These are phyloP conservation scores for Aplidium turbinatum DNA, from an alignment of 23 tunicate genomes.

Conservation along the genomic window DNA sequence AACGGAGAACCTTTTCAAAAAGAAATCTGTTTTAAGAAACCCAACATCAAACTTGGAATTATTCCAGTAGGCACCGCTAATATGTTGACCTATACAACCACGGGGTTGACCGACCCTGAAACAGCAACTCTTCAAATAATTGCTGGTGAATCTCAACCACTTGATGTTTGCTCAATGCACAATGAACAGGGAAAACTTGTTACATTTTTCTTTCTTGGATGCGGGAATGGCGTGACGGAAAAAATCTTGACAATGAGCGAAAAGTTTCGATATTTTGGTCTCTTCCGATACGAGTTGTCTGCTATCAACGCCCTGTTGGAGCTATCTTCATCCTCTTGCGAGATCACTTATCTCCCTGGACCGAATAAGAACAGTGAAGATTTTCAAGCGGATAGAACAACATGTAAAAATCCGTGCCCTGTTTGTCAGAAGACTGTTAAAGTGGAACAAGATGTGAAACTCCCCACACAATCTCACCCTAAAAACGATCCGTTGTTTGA, in stretches of 20 bases:
- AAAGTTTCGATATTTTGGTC: constrained; percentile 64
- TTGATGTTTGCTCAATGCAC: constrained; percentile 71
- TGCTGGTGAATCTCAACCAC: constrained; percentile 73
- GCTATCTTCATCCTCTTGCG: constrained; percentile 40
- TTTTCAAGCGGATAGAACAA: too few relatives aligned
- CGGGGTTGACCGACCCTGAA: constrained; percentile 73
- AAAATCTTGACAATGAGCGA: constrained; percentile 72
- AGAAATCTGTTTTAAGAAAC: not conserved
- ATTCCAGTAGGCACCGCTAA: constrained; percentile 94
- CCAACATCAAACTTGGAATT: constrained; percentile 50
- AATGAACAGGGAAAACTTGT: constrained; percentile 52
- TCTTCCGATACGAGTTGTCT: constrained; percentile 68
- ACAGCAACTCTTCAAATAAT: constrained; percentile 75
- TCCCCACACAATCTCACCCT: too few relatives aligned
- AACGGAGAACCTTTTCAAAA: not conserved
- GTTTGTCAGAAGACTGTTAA: not conserved
- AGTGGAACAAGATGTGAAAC: too few relatives aligned
- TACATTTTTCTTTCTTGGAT: constrained; percentile 75
- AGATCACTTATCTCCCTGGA: constrained; percentile 61
- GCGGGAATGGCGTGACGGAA: constrained; percentile 76
- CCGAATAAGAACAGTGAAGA: not conserved
- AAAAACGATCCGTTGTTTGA: too few relatives aligned
- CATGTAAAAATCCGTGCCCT: constrained; percentile 25
- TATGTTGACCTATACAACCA: constrained; percentile 60
- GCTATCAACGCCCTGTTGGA: constrained; percentile 65